Evolutionary conservation across 2,888 invertebrate genomes (phyloP).

Genomic region (Ennomos fuscantarius): DNA sequence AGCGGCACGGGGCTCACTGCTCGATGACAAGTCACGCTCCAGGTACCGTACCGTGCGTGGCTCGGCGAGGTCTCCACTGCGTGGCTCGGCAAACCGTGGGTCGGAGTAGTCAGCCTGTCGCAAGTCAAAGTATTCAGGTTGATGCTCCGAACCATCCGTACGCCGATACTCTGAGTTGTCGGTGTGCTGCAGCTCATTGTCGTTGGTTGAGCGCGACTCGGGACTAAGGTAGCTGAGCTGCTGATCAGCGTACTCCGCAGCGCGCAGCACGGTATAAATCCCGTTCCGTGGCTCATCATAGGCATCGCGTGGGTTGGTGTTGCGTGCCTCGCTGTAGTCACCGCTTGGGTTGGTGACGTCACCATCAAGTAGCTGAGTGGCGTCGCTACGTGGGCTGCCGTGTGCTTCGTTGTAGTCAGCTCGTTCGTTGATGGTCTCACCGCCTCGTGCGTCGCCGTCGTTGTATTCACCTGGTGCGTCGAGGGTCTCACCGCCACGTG

Average conservation of each 20-base stretch:
- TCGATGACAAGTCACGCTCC: conserved; percentile 9
- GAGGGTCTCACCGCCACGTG: not conserved
- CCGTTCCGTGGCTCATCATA: conserved; percentile 13
- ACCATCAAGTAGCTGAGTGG: no score
- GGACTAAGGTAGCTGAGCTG: not conserved
- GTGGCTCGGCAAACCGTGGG: conserved; percentile 9
- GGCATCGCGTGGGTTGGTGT: not conserved
- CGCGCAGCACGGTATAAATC: conserved; percentile 18
- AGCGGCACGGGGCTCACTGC: conserved; percentile 10
- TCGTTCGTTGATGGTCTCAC: not conserved
- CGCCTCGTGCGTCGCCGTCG: not conserved
- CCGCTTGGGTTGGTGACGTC: no score
- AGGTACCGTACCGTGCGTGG: conserved; percentile 23
- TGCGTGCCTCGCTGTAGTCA: no score
- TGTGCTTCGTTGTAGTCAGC: conserved; percentile 3
- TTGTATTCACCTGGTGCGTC: not conserved
- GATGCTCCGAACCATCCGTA: not conserved
- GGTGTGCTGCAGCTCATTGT: not conserved
- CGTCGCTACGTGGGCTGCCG: no score
- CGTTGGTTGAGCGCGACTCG: not conserved
- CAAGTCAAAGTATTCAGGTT: not conserved
- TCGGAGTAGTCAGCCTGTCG: conserved; percentile 11
- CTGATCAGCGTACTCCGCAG: conserved; percentile 15
- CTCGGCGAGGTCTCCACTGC: conserved; percentile 20
- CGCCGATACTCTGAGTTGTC: not conserved